These are phyloP conservation scores for Acanthosoma haemorrhoidale DNA, from an alignment of 2,888 invertebrate species.

Conservation along the genomic window DNA sequence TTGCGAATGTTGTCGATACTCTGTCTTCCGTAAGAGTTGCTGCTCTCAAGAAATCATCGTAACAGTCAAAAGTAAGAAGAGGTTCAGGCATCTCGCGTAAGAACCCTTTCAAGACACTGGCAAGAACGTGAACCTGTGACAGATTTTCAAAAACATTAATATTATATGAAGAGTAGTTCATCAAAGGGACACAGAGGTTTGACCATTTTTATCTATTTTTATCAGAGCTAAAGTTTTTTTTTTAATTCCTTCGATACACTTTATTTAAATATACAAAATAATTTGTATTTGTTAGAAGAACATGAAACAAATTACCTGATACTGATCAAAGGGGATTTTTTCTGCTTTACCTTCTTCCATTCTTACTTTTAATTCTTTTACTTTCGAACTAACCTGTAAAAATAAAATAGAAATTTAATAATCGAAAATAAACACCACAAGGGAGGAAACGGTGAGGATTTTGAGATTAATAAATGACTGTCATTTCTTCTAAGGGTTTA, in stretches of 20 bases:
- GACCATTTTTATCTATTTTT: no score
- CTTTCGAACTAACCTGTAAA: conserved; percentile 56
- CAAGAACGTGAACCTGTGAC: conserved; percentile 70
- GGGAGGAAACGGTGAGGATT: no score
- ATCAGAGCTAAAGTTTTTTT: no score
- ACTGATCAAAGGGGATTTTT: conserved; percentile 42
- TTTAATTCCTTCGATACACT: no score
- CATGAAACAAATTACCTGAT: conserved; percentile 39
- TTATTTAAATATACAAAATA: no score
- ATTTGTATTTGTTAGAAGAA: no score
- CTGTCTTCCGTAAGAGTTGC: conserved; percentile 81
- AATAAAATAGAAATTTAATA: neutral
- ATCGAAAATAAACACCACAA: no score
- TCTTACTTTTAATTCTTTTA: conserved; percentile 66
- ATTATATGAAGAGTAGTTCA: no score
- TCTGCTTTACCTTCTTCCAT: conserved; percentile 59
- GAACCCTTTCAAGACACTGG: conserved; percentile 82
- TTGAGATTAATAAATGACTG: no score
- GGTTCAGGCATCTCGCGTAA: conserved; percentile 92
- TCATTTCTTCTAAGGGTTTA: no score
- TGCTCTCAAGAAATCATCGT: conserved; percentile 88
- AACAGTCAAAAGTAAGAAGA: conserved; percentile 84
- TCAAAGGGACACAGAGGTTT: no score
- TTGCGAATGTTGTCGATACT: conserved; percentile 76
- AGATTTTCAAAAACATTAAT: neutral